Base-by-base conservation (phyloP, 2,797 vertebrate species). In the Australoheros facetus region DNA sequence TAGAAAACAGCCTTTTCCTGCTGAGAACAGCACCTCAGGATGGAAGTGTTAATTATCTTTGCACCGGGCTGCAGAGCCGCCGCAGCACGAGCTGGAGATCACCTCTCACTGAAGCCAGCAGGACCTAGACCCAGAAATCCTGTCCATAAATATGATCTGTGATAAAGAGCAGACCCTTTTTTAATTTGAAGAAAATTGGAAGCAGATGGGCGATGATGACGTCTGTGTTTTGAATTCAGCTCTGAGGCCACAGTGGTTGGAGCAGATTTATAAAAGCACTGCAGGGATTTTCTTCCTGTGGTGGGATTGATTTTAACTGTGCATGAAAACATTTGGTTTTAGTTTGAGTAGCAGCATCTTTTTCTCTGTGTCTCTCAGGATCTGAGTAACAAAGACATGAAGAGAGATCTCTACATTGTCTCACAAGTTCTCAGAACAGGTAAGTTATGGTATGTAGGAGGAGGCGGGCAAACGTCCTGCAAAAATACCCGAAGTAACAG, bases 321-420 rank as follows among this genome's bases (percentile, higher is more conserved):
- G 6, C 48, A 51, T 3, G 6, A 53, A 53, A 53, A 53, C 19
- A n/a, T 4, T 10, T 4, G 1, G 4, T 11, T 39, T 30, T 26
- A 2, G 7, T 57, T 16, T 76, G 21, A 30, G 19, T 78, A 48
- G 51, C 21, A 26, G 17, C 48, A 9, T 26, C 56, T 10, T 54
- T 17, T 17, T 28, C 12, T 71, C 1, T 75, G 3, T 72, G 1
- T 69, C 3, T 82, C 39, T 54, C 90, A 99, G 98, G 98, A 99
- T 92, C 95, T 99, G 90, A 98, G 98, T 94, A 99, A 97, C 93
- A 99, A 98, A 90, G 98, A 99, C 93, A 97, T 98, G 96, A 98
- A 98, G 96, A 96, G 97, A 86, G 98, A 99, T 88, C 96, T 99
- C 54, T 98, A 99, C 91, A 97, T 99, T 82, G 91, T 99, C 75